A percentile compares a stretch with the other conserved stretches of the same genome.
phyloP scores from a whole-genome alignment of 2,113 vertebrate species.

The Emydocephalus ijimae region DNA sequence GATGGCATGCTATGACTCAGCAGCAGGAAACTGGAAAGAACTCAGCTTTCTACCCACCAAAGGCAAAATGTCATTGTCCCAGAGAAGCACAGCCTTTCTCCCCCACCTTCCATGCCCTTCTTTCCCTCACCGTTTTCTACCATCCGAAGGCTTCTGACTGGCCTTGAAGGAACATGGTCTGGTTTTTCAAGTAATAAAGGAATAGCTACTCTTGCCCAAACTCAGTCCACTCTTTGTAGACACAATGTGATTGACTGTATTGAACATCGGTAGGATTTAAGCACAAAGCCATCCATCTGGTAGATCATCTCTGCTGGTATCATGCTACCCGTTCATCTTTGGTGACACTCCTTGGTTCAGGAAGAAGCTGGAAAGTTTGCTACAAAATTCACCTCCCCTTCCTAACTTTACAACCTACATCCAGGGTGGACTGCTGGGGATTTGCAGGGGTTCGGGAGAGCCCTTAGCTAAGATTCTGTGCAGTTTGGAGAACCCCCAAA shows the following conservation, averaged over 20 bases:
- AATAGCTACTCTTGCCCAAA: not conserved
- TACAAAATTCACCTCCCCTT: not conserved
- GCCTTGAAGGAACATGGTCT: not conserved
- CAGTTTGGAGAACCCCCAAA: too few relatives aligned
- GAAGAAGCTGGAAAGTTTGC: not conserved
- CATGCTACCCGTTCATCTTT: not conserved
- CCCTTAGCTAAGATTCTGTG: too few relatives aligned
- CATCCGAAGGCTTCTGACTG: not conserved
- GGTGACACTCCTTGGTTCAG: not conserved
- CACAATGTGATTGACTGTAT: not conserved
- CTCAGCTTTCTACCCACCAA: not conserved
- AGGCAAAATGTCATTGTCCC: not conserved
- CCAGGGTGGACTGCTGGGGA: not conserved
- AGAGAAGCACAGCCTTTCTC: not conserved
- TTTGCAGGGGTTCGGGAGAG: too few relatives aligned
- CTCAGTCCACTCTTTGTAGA: not conserved
- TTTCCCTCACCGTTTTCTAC: not conserved
- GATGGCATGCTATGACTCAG: conserved; percentile 22
- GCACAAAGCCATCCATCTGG: not conserved
- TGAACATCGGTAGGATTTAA: not conserved
- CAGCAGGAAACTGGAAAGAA: conserved; percentile 17
- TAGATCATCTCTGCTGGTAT: not conserved
- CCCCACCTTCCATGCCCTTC: not conserved
- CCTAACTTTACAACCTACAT: not conserved
- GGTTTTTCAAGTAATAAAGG: not conserved